Conservation (phyloP, 2,888 invertebrate genomes). For the Eueremaeus valkanovi region DNA sequence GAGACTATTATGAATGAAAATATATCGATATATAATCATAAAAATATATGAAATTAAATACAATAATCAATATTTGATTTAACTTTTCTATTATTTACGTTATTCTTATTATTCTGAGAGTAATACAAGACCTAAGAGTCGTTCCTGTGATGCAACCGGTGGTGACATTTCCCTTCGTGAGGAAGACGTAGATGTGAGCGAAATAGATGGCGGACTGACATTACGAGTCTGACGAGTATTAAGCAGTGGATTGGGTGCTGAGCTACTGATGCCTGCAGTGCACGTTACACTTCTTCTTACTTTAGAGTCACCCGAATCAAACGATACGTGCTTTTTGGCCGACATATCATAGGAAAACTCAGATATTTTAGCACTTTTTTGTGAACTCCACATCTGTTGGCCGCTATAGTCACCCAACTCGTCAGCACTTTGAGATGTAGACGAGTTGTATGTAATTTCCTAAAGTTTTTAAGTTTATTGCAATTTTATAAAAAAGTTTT, state of each 20-base stretch:
- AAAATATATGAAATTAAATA: not conserved
- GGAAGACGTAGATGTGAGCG: constrained; percentile 30
- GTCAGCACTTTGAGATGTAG: constrained; percentile 19
- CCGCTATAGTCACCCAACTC: not conserved
- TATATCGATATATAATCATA: not conserved
- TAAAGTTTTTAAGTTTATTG: not conserved
- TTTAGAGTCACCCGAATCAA: constrained; percentile 8
- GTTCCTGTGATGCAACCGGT: constrained; percentile 36
- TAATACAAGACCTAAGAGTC: constrained; percentile 20
- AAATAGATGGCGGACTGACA: constrained; percentile 27
- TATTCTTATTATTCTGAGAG: not conserved
- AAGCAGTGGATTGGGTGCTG: not conserved
- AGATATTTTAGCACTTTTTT: not conserved
- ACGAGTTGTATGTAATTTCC: constrained; percentile 19
- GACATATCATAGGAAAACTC: not conserved
- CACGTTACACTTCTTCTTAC: constrained; percentile 18
- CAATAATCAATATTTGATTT: not conserved
- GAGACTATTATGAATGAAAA: not conserved
- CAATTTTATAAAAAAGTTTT: not conserved
- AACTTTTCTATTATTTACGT: not conserved
- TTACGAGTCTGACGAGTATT: not conserved
- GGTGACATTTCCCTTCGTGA: constrained; percentile 25
- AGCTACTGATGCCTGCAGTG: not conserved
- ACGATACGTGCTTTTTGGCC: constrained; percentile 30
- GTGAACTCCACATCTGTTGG: not conserved